phyloP scores from a whole-genome alignment of 2,797 vertebrate genomes.

The Etheostoma nigrum region DNA sequence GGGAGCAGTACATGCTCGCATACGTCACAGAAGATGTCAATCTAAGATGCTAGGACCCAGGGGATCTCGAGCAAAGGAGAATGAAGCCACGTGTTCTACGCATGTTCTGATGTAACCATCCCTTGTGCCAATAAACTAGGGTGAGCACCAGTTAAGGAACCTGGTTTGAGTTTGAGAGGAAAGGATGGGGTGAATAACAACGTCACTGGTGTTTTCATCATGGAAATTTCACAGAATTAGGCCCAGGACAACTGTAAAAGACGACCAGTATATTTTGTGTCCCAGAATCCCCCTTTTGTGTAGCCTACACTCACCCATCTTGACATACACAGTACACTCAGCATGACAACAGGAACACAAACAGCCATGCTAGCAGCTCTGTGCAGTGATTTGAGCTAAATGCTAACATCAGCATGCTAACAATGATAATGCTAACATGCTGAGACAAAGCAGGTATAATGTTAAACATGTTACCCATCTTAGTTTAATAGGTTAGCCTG shows the following conservation, averaged over 20 bases:
- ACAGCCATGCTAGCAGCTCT: no score
- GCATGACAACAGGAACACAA: no score
- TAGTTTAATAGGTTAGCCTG: neutral
- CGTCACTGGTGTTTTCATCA: constrained; percentile 35
- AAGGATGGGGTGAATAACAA: constrained; percentile 4
- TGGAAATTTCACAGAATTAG: constrained; percentile 40
- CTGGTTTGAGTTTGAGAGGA: constrained; percentile 44
- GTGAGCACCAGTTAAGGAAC: constrained; percentile 44
- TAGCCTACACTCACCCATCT: neutral
- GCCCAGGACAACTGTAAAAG: constrained; percentile 32
- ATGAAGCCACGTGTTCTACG: constrained; percentile 43
- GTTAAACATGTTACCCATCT: neutral
- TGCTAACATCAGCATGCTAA: neutral
- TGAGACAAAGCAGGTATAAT: neutral
- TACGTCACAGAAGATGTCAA: constrained; percentile 38
- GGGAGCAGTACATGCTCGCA: constrained; percentile 5
- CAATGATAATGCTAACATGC: neutral
- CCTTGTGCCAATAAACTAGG: constrained; percentile 58
- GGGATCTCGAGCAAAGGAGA: constrained; percentile 29
- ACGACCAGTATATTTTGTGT: constrained; percentile 32
- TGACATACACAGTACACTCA: neutral
- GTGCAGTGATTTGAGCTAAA: neutral
- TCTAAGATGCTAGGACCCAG: constrained; percentile 32
- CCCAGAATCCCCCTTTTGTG: constrained; percentile 42
- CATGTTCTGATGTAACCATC: constrained; percentile 60